A percentile compares a stretch with the other conserved stretches of the same genome.
Conservation (phyloP, 2,797 vertebrate genomes). For the Pitangus sulphuratus region DNA sequence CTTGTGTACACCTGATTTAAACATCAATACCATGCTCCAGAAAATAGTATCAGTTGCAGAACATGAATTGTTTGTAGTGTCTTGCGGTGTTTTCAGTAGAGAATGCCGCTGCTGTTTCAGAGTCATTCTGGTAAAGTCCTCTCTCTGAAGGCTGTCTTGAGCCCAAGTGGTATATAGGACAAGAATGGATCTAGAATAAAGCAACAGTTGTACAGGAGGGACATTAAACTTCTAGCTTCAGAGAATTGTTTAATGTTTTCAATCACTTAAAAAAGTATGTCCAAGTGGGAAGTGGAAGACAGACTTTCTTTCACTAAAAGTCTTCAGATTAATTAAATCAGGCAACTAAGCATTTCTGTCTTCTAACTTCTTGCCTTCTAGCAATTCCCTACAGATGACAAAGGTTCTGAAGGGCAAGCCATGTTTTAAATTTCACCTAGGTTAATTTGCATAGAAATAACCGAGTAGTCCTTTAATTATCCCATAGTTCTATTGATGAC, state of each 20-base stretch:
- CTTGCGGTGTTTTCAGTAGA: neutral
- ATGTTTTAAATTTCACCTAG: slow-evolving; percentile 19
- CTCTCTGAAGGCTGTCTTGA: neutral
- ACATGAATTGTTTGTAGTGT: neutral
- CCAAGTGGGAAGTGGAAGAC: neutral
- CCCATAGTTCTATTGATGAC: neutral
- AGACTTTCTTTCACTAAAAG: neutral
- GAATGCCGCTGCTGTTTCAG: neutral
- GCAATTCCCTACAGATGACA: neutral
- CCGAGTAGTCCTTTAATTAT: slow-evolving; percentile 31
- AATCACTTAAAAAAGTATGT: neutral
- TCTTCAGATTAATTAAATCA: neutral
- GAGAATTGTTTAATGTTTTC: neutral
- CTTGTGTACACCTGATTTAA: neutral
- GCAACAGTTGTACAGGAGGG: neutral
- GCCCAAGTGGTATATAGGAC: no score
- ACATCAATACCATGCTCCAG: neutral
- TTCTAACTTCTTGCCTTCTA: neutral
- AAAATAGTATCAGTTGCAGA: neutral
- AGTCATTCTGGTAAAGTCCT: neutral
- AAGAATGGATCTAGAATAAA: neutral
- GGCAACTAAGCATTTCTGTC: neutral
- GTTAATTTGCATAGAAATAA: slow-evolving; percentile 32
- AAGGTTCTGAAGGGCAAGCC: neutral
- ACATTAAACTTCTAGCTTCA: neutral